Conservation (phyloP, 2,888 invertebrate species). For the Coenonympha glycerion region DNA sequence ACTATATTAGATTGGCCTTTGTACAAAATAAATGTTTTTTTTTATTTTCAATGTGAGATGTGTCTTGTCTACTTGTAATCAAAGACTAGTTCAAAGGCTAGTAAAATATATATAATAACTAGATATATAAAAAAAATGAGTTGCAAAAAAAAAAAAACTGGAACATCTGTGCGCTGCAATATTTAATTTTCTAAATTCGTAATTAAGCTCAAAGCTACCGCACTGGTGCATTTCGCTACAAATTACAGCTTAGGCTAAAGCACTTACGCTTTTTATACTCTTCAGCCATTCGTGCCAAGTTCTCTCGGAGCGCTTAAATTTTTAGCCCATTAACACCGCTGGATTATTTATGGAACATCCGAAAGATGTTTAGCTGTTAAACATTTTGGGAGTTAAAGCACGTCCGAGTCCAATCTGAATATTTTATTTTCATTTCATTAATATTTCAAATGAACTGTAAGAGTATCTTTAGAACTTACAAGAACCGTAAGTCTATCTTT, state of each 20-base stretch:
- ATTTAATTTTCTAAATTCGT: neutral
- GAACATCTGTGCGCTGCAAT: neutral
- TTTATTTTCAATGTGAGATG: too few species aligned
- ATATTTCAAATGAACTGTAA: neutral
- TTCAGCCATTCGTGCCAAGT: conserved; percentile 2
- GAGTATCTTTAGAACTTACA: too few species aligned
- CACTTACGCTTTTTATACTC: conserved; percentile 5
- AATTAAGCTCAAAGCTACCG: neutral
- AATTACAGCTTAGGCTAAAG: neutral
- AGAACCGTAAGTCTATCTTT: too few species aligned
- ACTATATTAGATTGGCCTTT: too few species aligned
- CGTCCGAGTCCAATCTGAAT: neutral
- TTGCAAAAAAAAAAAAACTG: too few species aligned
- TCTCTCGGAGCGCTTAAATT: conserved; percentile 2
- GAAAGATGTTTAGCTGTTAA: neutral
- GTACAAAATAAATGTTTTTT: too few species aligned
- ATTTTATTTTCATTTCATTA: neutral
- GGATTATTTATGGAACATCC: conserved; percentile 3
- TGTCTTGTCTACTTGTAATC: too few species aligned
- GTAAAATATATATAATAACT: too few species aligned
- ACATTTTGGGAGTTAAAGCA: neutral
- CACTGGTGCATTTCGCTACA: conserved; percentile 1
- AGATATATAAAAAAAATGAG: too few species aligned
- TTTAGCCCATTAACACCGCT: conserved; percentile 1
- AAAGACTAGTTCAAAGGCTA: too few species aligned